These are phyloP conservation scores for Aphaenogaster floridana DNA, from an alignment of 1,140 invertebrate genomes.

Conservation along the genomic window DNA sequence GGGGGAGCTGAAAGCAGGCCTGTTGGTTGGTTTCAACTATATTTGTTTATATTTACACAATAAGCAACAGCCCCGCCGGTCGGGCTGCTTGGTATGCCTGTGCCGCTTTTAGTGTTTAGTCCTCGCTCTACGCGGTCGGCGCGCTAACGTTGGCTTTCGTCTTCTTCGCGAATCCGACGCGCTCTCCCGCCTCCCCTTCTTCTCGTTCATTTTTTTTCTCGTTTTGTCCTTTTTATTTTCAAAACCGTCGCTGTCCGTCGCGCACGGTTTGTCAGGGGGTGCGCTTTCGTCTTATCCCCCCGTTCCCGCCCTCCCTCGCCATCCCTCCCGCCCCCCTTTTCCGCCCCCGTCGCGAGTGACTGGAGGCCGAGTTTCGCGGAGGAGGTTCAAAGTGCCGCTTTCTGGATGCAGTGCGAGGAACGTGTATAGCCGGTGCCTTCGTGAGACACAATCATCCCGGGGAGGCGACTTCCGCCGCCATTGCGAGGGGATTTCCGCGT, in stretches of 20 bases:
- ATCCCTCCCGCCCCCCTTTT: neutral
- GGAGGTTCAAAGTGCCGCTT: slow-evolving; percentile 52
- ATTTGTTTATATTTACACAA: slow-evolving; percentile 88
- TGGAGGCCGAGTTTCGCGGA: slow-evolving; percentile 1
- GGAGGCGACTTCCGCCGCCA: slow-evolving; percentile 14
- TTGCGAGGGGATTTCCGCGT: slow-evolving; percentile 5
- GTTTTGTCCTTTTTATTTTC: neutral
- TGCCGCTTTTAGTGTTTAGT: slow-evolving; percentile 85
- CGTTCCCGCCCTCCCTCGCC: neutral
- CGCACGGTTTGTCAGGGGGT: slow-evolving; percentile 13
- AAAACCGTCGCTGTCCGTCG: neutral
- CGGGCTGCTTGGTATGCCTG: slow-evolving; percentile 77
- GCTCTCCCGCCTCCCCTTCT: slow-evolving; percentile 11
- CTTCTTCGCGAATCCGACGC: slow-evolving; percentile 61
- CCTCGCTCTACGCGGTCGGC: slow-evolving; percentile 81
- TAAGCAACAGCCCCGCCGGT: slow-evolving; percentile 86
- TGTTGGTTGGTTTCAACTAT: slow-evolving; percentile 87
- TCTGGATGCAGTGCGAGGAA: slow-evolving; percentile 42
- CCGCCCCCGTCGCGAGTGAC: slow-evolving; percentile 15
- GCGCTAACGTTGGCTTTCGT: slow-evolving; percentile 74
- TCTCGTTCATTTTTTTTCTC: neutral
- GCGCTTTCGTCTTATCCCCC: neutral
- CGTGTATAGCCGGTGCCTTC: slow-evolving; percentile 37
- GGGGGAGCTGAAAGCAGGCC: slow-evolving; percentile 84
- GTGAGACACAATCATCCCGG: slow-evolving; percentile 29